Conservation (phyloP, 2,113 vertebrate species). For the Peromyscus californicus region DNA sequence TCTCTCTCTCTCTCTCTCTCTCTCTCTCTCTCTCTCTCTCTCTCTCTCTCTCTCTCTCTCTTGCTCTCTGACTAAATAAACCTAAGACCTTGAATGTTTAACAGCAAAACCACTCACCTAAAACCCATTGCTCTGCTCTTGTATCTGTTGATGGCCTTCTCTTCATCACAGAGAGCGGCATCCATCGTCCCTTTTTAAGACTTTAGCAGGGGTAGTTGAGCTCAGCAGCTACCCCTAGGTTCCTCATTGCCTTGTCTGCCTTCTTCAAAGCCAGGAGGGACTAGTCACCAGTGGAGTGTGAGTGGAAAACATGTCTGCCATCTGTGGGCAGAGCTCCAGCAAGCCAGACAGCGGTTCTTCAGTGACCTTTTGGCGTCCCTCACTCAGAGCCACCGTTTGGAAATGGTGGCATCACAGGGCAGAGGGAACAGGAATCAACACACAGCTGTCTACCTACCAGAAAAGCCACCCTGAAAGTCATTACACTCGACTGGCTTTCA, state of each 20-base stretch:
- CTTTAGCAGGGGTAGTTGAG: no score
- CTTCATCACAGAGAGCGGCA: background rate
- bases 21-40: background rate
- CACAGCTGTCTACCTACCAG: background rate
- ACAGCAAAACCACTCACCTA: background rate
- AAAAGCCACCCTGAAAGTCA: background rate
- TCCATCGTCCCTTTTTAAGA: background rate
- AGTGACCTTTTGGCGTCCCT: background rate
- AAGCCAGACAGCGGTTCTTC: no score
- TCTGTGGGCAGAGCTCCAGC: background rate
- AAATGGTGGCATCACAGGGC: background rate
- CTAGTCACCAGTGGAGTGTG: background rate
- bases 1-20: background rate
- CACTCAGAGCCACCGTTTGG: no score
- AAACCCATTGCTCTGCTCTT: background rate
- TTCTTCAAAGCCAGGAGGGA: background rate
- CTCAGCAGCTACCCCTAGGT: fast-evolving
- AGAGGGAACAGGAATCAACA: background rate
- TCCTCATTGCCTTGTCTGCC: no score
- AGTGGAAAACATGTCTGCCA: background rate
- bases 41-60: background rate
- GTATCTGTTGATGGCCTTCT: background rate
- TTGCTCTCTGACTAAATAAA: background rate
- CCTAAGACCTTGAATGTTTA: background rate
- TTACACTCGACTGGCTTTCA: background rate